Base-by-base conservation (phyloP, 2,113 vertebrate genomes). In the Tympanuchus pallidicinctus region DNA sequence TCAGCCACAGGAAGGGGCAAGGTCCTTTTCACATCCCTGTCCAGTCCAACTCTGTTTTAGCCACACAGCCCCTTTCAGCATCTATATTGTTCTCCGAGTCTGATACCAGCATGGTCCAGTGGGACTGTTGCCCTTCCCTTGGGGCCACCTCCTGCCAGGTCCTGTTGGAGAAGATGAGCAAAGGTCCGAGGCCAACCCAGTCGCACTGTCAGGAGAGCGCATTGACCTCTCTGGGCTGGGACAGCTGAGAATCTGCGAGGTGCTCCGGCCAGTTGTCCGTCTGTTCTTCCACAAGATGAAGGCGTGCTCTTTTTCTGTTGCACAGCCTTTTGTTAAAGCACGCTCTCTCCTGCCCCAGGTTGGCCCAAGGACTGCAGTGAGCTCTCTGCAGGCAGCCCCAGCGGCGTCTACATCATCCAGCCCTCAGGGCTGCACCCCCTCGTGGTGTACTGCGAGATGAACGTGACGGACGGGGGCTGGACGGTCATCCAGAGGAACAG, bases 401-500 rank as follows among this genome's bases (percentile, higher is more conserved):
- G 95, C 0, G 89, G 89, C 0, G 0, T 95, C 9, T 96, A 97
- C 17, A 3, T 93, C 43, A 94, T 96, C 50, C 76, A 96, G 42
- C 95, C 97, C 18, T 7, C 2, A 2, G 78, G 34, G 0, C 81
- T 92, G 25, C 93, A 94, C 42, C 89, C 54, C 32, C 19, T 97
- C 8, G 2, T 60, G 73, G 97, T 97, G 75, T 91, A 8, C 73
- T 97, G 97, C 0, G 67, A 96, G 32, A 82, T 95, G 87, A 45
- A 15, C 0, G 59, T 2, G 27, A 21, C 21, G 0, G 43, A 11
- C 0, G 6, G 89, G 11, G 91, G 92, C 67, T 97, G 96, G 97
- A 97, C 94, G 0, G 45, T 96, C 38, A 85, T 97, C 70, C 96
- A 97, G 93, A 97, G 87, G 54, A 97, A 97, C 85, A 66, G 3